Evolutionary conservation across 1,140 invertebrate species (phyloP).

Genomic region (Bathynomus jamesi): DNA sequence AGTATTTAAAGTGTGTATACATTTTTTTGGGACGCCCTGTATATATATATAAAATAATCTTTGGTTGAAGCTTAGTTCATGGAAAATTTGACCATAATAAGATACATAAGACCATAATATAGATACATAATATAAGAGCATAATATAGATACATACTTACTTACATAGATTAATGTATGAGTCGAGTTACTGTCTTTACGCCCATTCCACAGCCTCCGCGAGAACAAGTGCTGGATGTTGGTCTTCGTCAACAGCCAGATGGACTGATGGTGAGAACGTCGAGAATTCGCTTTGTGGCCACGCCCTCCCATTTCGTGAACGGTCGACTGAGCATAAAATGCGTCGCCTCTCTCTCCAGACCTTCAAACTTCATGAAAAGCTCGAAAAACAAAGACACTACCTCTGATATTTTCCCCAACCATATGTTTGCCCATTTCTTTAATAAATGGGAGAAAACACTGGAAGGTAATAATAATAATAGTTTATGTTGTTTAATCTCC

Average conservation of each 20-base stretch:
- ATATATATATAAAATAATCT: too few species aligned
- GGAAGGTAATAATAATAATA: not conserved
- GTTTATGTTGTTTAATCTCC: not conserved
- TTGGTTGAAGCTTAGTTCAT: too few species aligned
- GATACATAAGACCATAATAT: too few species aligned
- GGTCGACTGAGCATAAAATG: slow-evolving; percentile 26
- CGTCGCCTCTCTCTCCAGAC: slow-evolving; percentile 12
- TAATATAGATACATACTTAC: too few species aligned
- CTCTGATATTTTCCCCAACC: not conserved
- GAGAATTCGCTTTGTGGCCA: slow-evolving; percentile 11
- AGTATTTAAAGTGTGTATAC: too few species aligned
- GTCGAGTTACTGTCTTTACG: too few species aligned
- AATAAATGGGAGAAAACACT: not conserved
- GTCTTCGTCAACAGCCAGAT: slow-evolving; percentile 11
- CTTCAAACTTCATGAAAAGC: not conserved
- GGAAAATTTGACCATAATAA: too few species aligned
- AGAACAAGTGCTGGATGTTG: slow-evolving; percentile 12
- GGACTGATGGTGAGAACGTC: slow-evolving; percentile 26
- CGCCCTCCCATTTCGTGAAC: slow-evolving; percentile 19
- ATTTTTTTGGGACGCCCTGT: too few species aligned
- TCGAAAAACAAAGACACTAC: not conserved
- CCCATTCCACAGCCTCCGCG: slow-evolving; percentile 16
- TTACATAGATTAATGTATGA: too few species aligned
- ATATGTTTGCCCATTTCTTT: not conserved
- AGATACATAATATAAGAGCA: too few species aligned